Evolutionary conservation across 1,140 invertebrate genomes (phyloP), one percentile per base, ranked within the genome.

Genomic region (Fopius arisanus): DNA sequence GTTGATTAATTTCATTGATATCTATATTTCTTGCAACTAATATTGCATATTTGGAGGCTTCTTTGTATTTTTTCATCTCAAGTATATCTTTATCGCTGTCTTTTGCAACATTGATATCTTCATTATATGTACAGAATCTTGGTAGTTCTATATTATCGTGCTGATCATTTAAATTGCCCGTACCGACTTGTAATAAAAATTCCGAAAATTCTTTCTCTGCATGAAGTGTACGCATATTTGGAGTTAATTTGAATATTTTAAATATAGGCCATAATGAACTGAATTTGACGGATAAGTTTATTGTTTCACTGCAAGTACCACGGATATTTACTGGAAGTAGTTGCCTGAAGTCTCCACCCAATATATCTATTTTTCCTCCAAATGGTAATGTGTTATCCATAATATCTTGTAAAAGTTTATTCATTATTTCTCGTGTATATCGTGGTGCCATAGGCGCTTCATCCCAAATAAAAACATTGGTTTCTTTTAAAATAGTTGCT

Each of bases 391-490:
- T n/a, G 19, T 67, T 67, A 40, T 67, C 9, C 65, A 67, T 40
- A 67, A 67, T 33, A 40, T 67, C 28, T 21, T 21, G 28, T 7
- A 33, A 67, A 19, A 37, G 12, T 9, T 7, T 16, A 67, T 67
- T 21, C 14, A 31, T 21, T 37, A 67, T 21, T 40, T 67, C 65
- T 37, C 37, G n/a, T 5, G 28, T 4, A 40, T 67, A 67, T 3
- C 31, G 14, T 19, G 31, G 65, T 19, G 31, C 29, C 65, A 67
- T 67, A 7, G 62, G 62, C 29, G 78, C 81, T 71, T 84, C 83
- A 69, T 83, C 82, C 77, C 77, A 82, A 51, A 84, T 73, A 19
- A 80, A 77, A 31, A 81, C 26, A 31, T 65, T 21, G 10, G 63
- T 63, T 14, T 76, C 72, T 70, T 73, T 68, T 12, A 75, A 40